phyloP scores from a whole-genome alignment of 2,113 vertebrate genomes.

The Psittacula cyanocephala region DNA sequence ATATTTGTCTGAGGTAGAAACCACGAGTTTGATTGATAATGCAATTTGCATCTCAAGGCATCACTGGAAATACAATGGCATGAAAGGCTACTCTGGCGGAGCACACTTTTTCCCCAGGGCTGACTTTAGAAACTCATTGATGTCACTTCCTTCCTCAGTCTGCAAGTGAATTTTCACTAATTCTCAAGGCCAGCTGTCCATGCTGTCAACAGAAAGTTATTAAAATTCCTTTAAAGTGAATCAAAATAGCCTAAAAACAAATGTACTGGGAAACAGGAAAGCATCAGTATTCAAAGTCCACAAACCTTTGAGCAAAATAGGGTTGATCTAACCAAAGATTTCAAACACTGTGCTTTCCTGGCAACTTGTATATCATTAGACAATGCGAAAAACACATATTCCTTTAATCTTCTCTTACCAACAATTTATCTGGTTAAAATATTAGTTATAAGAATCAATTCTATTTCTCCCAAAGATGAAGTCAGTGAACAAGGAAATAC shows the following conservation, averaged over 20 bases:
- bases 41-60: slow-evolving; percentile 75
- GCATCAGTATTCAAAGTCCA: slow-evolving; percentile 87
- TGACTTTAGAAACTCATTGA: slow-evolving; percentile 81
- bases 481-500: slow-evolving; percentile 27
- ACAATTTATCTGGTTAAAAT: slow-evolving; percentile 51
- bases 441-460: slow-evolving; percentile 47
- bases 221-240: slow-evolving; percentile 88
- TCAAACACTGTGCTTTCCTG: slow-evolving; percentile 72
- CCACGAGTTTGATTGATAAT: slow-evolving; percentile 71
- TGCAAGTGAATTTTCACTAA: slow-evolving; percentile 84
- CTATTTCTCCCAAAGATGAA: slow-evolving; percentile 40
- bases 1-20: slow-evolving; percentile 67
- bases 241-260: slow-evolving; percentile 86
- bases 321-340: slow-evolving; percentile 83
- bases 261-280: slow-evolving; percentile 84
- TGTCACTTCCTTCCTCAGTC: slow-evolving; percentile 85
- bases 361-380: slow-evolving; percentile 75
- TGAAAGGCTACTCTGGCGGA: slow-evolving; percentile 76
- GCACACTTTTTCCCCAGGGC: slow-evolving; percentile 68
- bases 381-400: slow-evolving; percentile 67
- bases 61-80: slow-evolving; percentile 71
- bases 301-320: slow-evolving; percentile 82
- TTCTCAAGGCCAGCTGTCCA: slow-evolving; percentile 84
- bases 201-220: slow-evolving; percentile 85
- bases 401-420: slow-evolving; percentile 74